Percentiles rank a stretch among this genome's conserved stretches.
Conservation (phyloP, 2,797 vertebrate genomes). For the Peromyscus aztecus region DNA sequence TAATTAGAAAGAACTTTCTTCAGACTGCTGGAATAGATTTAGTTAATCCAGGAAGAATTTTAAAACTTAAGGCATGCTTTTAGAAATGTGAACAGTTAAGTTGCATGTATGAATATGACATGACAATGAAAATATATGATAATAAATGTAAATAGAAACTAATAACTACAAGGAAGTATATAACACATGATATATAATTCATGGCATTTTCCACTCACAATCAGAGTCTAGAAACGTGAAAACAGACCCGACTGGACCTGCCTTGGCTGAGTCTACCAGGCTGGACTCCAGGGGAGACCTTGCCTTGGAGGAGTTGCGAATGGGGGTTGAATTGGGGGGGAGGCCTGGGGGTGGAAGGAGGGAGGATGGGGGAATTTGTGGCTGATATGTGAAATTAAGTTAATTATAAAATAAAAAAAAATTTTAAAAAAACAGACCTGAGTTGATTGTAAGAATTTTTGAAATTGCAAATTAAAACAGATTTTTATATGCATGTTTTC, state of each 20-base stretch:
- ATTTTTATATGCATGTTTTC: background rate
- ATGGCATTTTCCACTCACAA: background rate
- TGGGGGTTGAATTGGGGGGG: too few species aligned
- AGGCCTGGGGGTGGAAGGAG: too few species aligned
- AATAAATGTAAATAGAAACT: background rate
- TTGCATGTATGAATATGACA: rapidly evolving
- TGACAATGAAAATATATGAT: background rate
- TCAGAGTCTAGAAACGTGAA: background rate
- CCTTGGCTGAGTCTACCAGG: too few species aligned
- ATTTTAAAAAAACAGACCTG: background rate
- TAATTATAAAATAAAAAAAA: too few species aligned
- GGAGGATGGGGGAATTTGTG: too few species aligned
- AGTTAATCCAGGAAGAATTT: background rate
- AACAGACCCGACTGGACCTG: background rate
- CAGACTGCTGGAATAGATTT: background rate
- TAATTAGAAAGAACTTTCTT: background rate
- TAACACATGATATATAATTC: background rate
- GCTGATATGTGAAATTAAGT: too few species aligned
- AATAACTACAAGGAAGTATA: background rate
- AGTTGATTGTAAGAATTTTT: background rate
- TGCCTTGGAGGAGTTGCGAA: too few species aligned
- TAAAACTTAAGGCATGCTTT: background rate
- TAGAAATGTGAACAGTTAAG: background rate
- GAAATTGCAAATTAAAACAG: background rate
- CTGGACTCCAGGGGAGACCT: too few species aligned